These are phyloP conservation scores for Callimorpha dominula DNA, from an alignment of 2,888 invertebrate genomes.

Conservation along the genomic window DNA sequence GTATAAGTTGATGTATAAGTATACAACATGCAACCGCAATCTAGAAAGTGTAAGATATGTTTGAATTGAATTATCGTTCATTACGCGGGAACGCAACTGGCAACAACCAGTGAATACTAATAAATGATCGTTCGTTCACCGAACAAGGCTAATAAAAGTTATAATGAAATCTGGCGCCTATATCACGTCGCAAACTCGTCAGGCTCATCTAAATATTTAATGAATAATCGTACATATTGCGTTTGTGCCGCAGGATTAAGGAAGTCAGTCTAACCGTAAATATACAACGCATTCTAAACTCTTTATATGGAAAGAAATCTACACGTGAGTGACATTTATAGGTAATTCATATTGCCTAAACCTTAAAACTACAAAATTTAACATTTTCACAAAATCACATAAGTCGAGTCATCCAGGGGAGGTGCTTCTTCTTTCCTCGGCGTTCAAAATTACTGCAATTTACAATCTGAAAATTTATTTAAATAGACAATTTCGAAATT, in stretches of 20 bases:
- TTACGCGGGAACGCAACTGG: slow-evolving; percentile 35
- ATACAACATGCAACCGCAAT: not conserved
- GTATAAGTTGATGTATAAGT: not conserved
- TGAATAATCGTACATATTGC: slow-evolving; percentile 27
- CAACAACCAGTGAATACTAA: slow-evolving; percentile 55
- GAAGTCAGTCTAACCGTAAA: not conserved
- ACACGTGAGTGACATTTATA: too few relatives aligned
- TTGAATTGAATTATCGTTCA: not conserved
- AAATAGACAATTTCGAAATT: too few relatives aligned
- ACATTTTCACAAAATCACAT: too few relatives aligned
- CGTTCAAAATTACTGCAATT: not conserved
- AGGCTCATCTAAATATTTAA: slow-evolving; percentile 49
- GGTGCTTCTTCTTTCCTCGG: too few relatives aligned
- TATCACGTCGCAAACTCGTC: slow-evolving; percentile 47
- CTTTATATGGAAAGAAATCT: too few relatives aligned
- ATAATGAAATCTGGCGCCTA: slow-evolving; percentile 62
- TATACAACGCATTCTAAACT: too few relatives aligned
- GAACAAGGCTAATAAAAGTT: slow-evolving; percentile 56
- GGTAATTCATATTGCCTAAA: too few relatives aligned
- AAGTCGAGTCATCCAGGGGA: too few relatives aligned
- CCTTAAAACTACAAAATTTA: too few relatives aligned
- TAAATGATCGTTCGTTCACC: slow-evolving; percentile 59
- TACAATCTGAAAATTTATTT: not conserved
- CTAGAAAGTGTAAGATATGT: slow-evolving; percentile 27
- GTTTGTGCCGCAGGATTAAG: not conserved